Evolutionary conservation across 2,113 vertebrate species (phyloP).

Genomic region (Corythaixoides concolor): DNA sequence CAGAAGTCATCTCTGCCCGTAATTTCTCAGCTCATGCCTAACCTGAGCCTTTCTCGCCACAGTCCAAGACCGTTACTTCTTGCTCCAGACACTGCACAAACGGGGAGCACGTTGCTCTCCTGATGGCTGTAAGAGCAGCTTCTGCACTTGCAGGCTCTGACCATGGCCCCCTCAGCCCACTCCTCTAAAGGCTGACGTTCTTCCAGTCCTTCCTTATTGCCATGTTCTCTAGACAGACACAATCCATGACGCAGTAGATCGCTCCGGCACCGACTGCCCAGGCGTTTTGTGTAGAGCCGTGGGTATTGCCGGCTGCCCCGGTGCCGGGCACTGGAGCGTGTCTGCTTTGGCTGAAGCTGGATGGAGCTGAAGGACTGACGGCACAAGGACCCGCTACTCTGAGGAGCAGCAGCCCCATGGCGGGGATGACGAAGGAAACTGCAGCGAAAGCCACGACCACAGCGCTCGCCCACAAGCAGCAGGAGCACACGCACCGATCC

Average conservation of each 20-base stretch:
- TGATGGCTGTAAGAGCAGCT: not conserved
- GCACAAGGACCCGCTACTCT: not conserved
- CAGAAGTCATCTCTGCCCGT: not conserved
- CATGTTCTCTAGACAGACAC: no score
- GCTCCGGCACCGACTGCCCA: no score
- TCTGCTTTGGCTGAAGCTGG: not conserved
- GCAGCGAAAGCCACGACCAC: not conserved
- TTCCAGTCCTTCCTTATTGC: not conserved
- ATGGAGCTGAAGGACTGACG: not conserved
- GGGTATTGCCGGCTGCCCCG: not conserved
- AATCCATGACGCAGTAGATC: no score
- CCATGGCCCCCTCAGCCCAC: not conserved
- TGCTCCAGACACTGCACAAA: no score
- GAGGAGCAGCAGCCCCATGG: not conserved
- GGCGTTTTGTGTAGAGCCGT: not conserved
- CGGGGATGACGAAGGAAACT: not conserved
- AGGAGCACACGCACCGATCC: accelerated
- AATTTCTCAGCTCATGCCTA: not conserved
- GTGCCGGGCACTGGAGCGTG: accelerated
- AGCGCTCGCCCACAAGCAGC: not conserved
- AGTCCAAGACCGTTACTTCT: not conserved
- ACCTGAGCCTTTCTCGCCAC: not conserved
- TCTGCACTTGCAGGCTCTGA: not conserved
- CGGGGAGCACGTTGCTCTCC: not conserved
- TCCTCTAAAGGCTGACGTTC: not conserved